Evolutionary conservation across 2,797 vertebrate genomes (phyloP).

Genomic region (Microctenopoma stevenorrisi): DNA sequence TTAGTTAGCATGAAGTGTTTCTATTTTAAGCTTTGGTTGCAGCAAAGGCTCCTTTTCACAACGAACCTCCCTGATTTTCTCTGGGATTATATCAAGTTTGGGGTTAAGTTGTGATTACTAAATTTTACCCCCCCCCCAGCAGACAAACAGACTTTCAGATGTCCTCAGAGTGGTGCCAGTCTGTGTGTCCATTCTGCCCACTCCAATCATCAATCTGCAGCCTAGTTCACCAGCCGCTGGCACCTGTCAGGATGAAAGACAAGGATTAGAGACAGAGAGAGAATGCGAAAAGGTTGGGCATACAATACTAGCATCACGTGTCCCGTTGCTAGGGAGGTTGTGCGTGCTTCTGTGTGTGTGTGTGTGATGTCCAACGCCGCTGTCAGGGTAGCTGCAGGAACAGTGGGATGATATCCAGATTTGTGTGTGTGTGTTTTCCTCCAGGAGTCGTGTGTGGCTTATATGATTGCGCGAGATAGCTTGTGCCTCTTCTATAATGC

Average conservation of each 20-base stretch:
- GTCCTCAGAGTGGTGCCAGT: slow-evolving; percentile 72
- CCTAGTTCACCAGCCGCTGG: slow-evolving; percentile 73
- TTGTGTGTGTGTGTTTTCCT: slow-evolving; percentile 43
- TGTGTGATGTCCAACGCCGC: slow-evolving; percentile 65
- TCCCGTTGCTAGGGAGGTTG: slow-evolving; percentile 72
- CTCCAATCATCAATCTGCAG: slow-evolving; percentile 77
- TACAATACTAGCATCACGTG: slow-evolving; percentile 72
- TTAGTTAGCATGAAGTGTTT: neutral
- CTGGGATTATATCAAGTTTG: slow-evolving; percentile 49
- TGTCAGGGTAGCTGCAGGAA: slow-evolving; percentile 74
- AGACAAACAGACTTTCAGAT: slow-evolving; percentile 47
- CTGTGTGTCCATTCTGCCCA: slow-evolving; percentile 71
- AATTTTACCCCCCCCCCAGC: slow-evolving; percentile 19
- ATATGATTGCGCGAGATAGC: slow-evolving; percentile 68
- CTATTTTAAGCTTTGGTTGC: slow-evolving; percentile 8
- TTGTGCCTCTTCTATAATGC: slow-evolving; percentile 55
- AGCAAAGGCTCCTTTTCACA: neutral
- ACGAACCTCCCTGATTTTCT: slow-evolving; percentile 8
- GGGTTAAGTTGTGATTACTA: slow-evolving; percentile 23
- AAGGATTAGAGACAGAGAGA: slow-evolving; percentile 74
- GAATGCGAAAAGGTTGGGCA: slow-evolving; percentile 74
- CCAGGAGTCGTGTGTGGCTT: slow-evolving; percentile 56
- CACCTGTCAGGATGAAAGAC: slow-evolving; percentile 81
- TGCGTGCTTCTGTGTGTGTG: slow-evolving; percentile 41
- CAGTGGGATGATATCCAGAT: slow-evolving; percentile 73